Conservation (phyloP, 2,797 vertebrate genomes). For the Poecile montanus region DNA sequence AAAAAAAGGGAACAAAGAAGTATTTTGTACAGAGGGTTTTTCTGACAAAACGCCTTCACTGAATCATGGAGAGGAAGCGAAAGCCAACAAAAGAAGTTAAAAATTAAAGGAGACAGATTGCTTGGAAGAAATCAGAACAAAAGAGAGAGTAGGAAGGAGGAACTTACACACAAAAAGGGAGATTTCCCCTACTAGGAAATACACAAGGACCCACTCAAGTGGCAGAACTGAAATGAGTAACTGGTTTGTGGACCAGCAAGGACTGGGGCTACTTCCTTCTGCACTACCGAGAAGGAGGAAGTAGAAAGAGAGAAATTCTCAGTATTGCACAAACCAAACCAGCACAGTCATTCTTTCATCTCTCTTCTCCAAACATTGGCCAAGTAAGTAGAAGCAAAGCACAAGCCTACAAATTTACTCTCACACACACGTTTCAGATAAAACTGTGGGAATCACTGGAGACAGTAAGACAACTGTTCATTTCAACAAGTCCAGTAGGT, state of each 20-base stretch:
- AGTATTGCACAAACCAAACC: constrained; percentile 39
- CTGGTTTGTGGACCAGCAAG: constrained; percentile 37
- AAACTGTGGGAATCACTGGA: background rate
- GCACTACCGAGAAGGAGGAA: constrained; percentile 22
- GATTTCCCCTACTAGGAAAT: constrained; percentile 29
- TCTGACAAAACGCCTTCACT: constrained; percentile 29
- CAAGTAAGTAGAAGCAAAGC: background rate
- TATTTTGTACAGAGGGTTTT: constrained; percentile 13
- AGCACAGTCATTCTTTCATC: background rate
- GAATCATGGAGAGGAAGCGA: constrained; percentile 49
- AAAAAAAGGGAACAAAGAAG: constrained; percentile 38
- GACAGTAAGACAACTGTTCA: background rate
- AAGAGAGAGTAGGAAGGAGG: constrained; percentile 57
- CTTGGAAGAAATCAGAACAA: constrained; percentile 58
- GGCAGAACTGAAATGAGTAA: constrained; percentile 47
- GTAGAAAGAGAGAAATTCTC: constrained; percentile 54
- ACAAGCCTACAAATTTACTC: background rate
- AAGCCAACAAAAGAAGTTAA: constrained; percentile 41
- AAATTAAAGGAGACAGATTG: constrained; percentile 26
- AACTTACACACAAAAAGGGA: constrained; percentile 28
- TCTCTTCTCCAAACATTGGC: background rate
- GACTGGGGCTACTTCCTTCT: constrained; percentile 43
- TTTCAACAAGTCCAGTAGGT: background rate
- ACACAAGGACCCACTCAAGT: background rate
- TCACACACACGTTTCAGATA: background rate